A percentile compares a stretch with the other conserved stretches of the same genome.
These are phyloP conservation scores for Odontomachus brunneus DNA, from an alignment of 1,140 invertebrate genomes.

Conservation along the genomic window DNA sequence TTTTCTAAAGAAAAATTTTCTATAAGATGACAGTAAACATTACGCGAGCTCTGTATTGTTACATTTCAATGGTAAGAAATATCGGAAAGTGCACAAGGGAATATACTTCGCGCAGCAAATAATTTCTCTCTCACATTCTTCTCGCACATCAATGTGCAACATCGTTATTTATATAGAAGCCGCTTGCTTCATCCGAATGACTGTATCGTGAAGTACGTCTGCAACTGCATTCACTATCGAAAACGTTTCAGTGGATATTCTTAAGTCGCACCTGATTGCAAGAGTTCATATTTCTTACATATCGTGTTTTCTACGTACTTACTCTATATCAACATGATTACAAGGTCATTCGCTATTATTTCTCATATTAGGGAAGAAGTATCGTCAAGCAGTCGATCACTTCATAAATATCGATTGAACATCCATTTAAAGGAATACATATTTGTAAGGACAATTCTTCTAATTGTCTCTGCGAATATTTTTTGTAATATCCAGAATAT, in stretches of 20 bases:
- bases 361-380: neutral
- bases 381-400: neutral
- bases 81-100: neutral
- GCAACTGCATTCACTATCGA: neutral
- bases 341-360: neutral
- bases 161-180: constrained; percentile 9
- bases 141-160: neutral
- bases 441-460: neutral
- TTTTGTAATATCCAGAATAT: neutral
- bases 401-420: neutral
- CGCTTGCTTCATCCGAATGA: neutral
- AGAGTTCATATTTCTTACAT: neutral
- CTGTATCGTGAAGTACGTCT: constrained; percentile 6
- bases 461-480: neutral
- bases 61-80: neutral
- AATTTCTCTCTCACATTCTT: constrained; percentile 11
- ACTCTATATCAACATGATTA: neutral
- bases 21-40: neutral
- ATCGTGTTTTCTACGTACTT: neutral
- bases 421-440: no score
- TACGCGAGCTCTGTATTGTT: no score
- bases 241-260: constrained; percentile 1
- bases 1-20: constrained; percentile 14
- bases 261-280: constrained; percentile 8
- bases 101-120: neutral